Base-by-base conservation (phyloP, 2,888 invertebrate species). In the Calameuta pallipes region DNA sequence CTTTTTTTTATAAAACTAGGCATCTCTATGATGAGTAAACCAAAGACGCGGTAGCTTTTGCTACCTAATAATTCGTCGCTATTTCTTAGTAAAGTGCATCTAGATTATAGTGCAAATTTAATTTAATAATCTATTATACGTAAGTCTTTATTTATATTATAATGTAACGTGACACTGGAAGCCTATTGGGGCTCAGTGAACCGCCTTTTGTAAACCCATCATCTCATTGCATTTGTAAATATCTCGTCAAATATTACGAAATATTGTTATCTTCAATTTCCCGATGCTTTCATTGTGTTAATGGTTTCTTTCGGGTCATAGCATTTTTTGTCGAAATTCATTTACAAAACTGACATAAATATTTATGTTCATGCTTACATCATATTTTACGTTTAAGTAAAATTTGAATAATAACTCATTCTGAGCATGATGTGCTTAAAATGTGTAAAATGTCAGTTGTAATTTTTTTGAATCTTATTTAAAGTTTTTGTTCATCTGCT, bases 1-100 rank as follows among this genome's bases (percentile, higher is more conserved):
- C n/a, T n/a, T 15, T 56, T 56, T 37, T 56, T 56, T 71, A 37
- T 31, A 74, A 37, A 73, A 11, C 34, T 71, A 33, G 71, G 23
- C 33, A 71, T 71, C 33, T 71, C 78, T 74, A 70, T 12, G 78
- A 75, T 78, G 80, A 83, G 78, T 71, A 78, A 84, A 89, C 89
- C 89, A 89, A 89, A 89, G 89, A 89, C 88, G 86, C 85, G 87
- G 86, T 83, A 83, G 86, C 85, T 69, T 37, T 77, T 75, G 35
- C 87, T 85, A 82, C 87, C 85, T 85, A 88, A 85, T 81, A 80
- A 82, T 80, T 80, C 75, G 69, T 80, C 75, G 80, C 79, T 83
- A 82, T 80, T 85, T 84, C 80, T 79, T 82, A 75, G 75, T 79
- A 78, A 78, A 74, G 34, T 75, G 75, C 68, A n/a, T 31, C 73